These are phyloP conservation scores for Idris sp. DNA, from an alignment of 1,140 invertebrate species.

Conservation along the genomic window DNA sequence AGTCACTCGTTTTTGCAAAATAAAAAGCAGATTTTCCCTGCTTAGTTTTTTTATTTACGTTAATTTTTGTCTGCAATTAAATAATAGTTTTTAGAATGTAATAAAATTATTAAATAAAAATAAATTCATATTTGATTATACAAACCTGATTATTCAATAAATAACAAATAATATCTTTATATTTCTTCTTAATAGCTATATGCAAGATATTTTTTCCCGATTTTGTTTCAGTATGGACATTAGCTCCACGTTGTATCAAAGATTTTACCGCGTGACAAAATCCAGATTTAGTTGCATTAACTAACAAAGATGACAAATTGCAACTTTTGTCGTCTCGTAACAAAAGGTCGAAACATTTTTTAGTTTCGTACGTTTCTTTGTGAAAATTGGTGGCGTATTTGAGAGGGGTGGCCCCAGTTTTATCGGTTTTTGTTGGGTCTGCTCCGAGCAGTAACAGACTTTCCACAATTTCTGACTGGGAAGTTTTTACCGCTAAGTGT, in stretches of 20 bases:
- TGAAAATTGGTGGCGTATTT: conserved; percentile 63
- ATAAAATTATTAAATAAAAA: too few species aligned
- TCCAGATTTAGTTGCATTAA: conserved; percentile 78
- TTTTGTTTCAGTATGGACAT: conserved; percentile 78
- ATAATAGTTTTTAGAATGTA: not conserved
- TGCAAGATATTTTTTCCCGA: conserved; percentile 81
- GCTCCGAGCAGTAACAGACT: conserved; percentile 75
- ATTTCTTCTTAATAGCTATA: conserved; percentile 78
- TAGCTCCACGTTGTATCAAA: conserved; percentile 75
- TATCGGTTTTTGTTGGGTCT: conserved; percentile 77
- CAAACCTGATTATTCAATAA: conserved; percentile 75
- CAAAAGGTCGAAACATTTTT: conserved; percentile 66
- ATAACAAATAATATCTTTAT: conserved; percentile 76
- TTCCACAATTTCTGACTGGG: conserved; percentile 72
- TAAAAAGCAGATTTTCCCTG: conserved; percentile 74
- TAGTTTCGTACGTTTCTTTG: conserved; percentile 70
- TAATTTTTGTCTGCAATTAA: conserved; percentile 67
- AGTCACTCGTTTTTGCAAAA: conserved; percentile 68
- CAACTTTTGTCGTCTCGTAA: conserved; percentile 64
- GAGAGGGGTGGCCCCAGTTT: conserved; percentile 76
- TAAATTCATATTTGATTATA: not conserved
- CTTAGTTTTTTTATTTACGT: conserved; percentile 70
- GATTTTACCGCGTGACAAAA: conserved; percentile 75
- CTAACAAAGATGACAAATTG: conserved; percentile 77
- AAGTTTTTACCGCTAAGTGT: conserved; percentile 77